Conservation (phyloP, 2,113 vertebrate species). For the Panthera uncia region DNA sequence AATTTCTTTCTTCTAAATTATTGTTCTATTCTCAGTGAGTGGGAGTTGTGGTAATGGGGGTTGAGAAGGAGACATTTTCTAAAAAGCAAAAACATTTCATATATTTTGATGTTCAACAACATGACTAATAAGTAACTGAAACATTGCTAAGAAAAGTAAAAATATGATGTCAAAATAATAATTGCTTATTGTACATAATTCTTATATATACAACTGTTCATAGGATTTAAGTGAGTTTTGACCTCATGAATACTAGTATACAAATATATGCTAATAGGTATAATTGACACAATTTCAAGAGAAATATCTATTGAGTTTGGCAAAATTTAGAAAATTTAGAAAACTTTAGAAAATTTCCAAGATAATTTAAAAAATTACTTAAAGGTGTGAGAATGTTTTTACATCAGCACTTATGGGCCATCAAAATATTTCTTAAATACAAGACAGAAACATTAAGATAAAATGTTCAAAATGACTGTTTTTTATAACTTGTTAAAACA, state of each 20-base stretch:
- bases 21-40: not conserved
- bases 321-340: not conserved
- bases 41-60: not conserved
- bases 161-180: not conserved
- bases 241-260: not conserved
- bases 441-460: not conserved
- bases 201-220: not conserved
- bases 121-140: not conserved
- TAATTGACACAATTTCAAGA: not conserved
- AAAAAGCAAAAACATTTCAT: not conserved
- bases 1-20: not conserved
- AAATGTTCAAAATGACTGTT: not conserved
- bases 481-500: not conserved
- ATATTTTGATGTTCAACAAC: not conserved
- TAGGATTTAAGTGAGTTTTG: not conserved
- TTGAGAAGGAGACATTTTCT: not conserved
- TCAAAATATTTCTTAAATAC: not conserved
- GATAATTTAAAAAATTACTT: not conserved
- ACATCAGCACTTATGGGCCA: not conserved
- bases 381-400: not conserved
- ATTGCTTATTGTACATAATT: not conserved
- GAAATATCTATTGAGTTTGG: not conserved
- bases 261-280: not conserved
- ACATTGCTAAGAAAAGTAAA: not conserved
- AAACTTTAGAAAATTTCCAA: not conserved